Evolutionary conservation across 2,113 vertebrate genomes (phyloP).

Genomic region (Vidua macroura): DNA sequence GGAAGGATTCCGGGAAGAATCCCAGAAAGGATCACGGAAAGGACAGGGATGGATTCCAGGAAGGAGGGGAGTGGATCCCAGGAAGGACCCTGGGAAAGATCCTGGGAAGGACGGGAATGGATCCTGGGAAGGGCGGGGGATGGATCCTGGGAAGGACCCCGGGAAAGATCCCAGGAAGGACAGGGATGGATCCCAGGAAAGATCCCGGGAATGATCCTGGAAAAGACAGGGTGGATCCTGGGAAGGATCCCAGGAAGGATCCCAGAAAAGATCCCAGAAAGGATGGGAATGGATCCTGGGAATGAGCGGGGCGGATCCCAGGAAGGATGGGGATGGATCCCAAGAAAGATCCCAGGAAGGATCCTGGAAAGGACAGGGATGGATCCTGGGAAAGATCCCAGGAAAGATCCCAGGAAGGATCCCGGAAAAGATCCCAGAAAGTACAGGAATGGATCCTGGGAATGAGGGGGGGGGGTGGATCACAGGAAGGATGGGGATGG

Average conservation of each 20-base stretch:
- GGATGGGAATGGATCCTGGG: no score
- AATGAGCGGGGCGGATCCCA: no score
- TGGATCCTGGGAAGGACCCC: no score
- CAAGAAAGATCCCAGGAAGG: background rate
- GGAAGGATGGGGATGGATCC: background rate
- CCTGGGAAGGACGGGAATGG: background rate
- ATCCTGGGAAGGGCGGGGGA: background rate
- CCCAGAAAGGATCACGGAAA: no score
- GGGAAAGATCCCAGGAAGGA: background rate
- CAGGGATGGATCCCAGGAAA: background rate
- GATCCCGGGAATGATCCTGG: background rate
- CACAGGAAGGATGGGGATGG: background rate
- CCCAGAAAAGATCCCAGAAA: background rate
- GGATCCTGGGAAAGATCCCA: no score
- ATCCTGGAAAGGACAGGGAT: background rate
- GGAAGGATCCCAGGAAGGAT: background rate
- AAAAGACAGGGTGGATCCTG: rapidly evolving
- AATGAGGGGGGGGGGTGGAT: background rate
- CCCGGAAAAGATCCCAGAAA: background rate
- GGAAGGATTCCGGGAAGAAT: no score
- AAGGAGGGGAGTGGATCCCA: background rate
- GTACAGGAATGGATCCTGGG: no score
- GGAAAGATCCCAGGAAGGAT: background rate
- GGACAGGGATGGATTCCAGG: background rate
- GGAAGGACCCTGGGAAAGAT: background rate